These are phyloP conservation scores for Myripristis murdjan DNA, from an alignment of 2,797 vertebrate genomes.

Conservation along the genomic window DNA sequence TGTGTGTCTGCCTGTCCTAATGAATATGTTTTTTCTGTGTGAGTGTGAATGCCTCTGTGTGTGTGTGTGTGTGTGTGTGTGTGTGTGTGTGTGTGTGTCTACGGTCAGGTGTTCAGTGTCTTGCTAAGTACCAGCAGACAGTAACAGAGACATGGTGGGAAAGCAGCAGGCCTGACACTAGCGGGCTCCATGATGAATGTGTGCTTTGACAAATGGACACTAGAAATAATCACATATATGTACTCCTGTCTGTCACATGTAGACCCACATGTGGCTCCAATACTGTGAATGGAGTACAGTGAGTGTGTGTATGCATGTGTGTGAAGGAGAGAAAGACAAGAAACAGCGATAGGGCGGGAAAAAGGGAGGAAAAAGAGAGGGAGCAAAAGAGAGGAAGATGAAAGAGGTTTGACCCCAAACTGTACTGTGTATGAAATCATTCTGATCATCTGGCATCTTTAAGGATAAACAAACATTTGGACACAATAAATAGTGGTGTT, in stretches of 20 bases:
- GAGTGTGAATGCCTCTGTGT: constrained; percentile 11
- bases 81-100: constrained; percentile 1
- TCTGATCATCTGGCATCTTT: constrained; percentile 23
- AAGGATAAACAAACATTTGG: constrained; percentile 30
- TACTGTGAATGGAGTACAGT: background rate
- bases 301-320: background rate
- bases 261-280: background rate
- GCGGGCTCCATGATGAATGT: constrained; percentile 78
- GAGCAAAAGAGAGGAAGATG: no score
- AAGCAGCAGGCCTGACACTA: constrained; percentile 71
- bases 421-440: background rate
- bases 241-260: constrained; percentile 23
- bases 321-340: background rate
- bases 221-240: constrained; percentile 67
- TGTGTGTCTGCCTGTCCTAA: constrained; percentile 2
- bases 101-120: constrained; percentile 70
- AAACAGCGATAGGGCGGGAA: background rate
- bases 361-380: background rate
- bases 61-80: constrained; percentile 7
- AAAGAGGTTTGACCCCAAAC: background rate
- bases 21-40: no score
- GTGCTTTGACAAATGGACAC: constrained; percentile 76
- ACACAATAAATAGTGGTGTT: constrained; percentile 35
- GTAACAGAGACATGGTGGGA: constrained; percentile 73
- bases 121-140: constrained; percentile 64